These are phyloP conservation scores for Lycocerus yunnanus DNA, from an alignment of 2,888 invertebrate species.

Conservation along the genomic window DNA sequence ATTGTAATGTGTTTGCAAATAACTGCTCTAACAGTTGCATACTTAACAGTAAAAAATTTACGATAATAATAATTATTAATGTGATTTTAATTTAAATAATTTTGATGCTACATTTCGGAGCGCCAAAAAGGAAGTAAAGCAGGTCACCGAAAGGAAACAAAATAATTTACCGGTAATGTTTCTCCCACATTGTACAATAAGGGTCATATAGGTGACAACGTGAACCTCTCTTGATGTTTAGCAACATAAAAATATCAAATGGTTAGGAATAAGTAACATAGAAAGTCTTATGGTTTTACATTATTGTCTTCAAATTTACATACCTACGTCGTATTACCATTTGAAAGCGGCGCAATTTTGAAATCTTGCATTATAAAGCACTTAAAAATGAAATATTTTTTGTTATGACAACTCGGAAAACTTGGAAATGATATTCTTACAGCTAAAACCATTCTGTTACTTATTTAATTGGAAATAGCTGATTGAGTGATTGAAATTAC, in stretches of 20 bases:
- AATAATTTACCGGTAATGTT: background rate
- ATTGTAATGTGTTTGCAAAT: background rate
- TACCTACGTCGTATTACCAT: background rate
- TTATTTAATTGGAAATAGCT: background rate
- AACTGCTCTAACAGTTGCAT: background rate
- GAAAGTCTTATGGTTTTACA: background rate
- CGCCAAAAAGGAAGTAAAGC: background rate
- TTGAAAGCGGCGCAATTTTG: background rate
- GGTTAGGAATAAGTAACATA: background rate
- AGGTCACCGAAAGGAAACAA: background rate
- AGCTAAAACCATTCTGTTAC: background rate
- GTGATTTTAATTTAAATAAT: background rate
- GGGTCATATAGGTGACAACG: conserved; percentile 1
- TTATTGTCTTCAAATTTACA: background rate
- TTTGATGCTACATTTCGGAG: background rate
- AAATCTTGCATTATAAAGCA: background rate
- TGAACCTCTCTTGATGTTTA: background rate
- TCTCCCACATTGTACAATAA: background rate
- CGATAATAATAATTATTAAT: background rate
- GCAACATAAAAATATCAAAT: background rate
- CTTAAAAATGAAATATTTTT: background rate
- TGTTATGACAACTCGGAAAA: background rate
- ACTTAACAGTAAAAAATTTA: no score
- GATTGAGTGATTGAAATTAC: background rate
- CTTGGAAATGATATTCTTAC: background rate